Conservation (phyloP, 2,113 vertebrate species). For the Entosphenus tridentatus region DNA sequence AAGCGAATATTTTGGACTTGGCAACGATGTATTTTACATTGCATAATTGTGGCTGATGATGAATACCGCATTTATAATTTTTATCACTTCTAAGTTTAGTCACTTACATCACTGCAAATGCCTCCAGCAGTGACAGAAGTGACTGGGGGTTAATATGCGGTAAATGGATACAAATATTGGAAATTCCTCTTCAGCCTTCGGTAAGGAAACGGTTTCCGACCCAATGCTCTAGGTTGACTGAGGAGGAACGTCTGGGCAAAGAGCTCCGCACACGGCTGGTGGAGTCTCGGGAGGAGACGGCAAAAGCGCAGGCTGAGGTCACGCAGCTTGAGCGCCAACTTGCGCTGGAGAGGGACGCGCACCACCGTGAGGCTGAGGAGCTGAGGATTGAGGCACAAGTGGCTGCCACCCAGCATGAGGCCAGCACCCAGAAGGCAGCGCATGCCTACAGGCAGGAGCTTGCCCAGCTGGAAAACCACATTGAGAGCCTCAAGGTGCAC, state of each 20-base stretch:
- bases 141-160: too few species aligned
- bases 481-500: slow-evolving; percentile 43
- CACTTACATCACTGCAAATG: too few species aligned
- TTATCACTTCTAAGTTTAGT: too few species aligned
- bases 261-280: slow-evolving; percentile 25
- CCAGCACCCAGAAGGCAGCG: slow-evolving; percentile 29
- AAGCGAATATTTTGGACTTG: too few species aligned
- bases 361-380: slow-evolving; percentile 38
- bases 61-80: too few species aligned
- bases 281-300: slow-evolving; percentile 30
- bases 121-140: too few species aligned
- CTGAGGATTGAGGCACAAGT: slow-evolving; percentile 27
- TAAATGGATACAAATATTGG: too few species aligned
- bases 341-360: slow-evolving; percentile 48
- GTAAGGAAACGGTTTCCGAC: too few species aligned
- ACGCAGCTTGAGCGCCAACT: slow-evolving; percentile 32
- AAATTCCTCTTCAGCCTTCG: too few species aligned
- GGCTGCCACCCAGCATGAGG: slow-evolving; percentile 31
- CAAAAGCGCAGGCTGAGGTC: slow-evolving; percentile 28
- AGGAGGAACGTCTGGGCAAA: slow-evolving; percentile 36
- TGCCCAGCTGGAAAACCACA: slow-evolving; percentile 29
- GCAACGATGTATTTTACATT: too few species aligned
- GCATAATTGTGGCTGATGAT: too few species aligned
- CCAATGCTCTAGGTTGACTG: slow-evolving; percentile 11
- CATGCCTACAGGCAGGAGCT: slow-evolving; percentile 34